Conservation (phyloP, 2,888 invertebrate genomes). For the Epinotia brunnichana region DNA sequence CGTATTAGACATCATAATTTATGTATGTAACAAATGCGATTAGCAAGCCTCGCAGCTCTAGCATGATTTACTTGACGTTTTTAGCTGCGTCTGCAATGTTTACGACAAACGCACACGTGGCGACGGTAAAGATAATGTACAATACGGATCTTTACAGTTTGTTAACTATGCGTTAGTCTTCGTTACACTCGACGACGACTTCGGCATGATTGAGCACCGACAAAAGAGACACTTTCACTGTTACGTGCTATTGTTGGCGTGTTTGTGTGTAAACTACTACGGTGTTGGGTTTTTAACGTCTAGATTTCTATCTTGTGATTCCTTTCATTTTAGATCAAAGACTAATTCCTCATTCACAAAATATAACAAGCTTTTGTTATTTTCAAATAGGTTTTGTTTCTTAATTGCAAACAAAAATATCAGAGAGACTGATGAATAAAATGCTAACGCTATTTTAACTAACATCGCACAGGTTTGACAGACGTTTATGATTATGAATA, state of each 20-base stretch:
- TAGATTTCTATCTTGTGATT: neutral
- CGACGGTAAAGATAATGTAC: conserved; percentile 43
- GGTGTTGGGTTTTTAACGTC: conserved; percentile 6
- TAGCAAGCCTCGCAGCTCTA: neutral
- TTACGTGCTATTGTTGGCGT: conserved; percentile 27
- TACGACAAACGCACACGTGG: conserved; percentile 57
- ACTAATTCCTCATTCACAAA: neutral
- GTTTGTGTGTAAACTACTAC: conserved; percentile 28
- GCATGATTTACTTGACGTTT: conserved; percentile 55
- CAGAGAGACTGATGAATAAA: neutral
- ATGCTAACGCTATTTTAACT: neutral
- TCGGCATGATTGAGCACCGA: conserved; percentile 7
- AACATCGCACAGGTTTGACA: neutral
- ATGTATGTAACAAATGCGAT: neutral
- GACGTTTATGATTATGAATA: neutral
- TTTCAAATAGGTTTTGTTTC: neutral
- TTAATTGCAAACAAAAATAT: neutral
- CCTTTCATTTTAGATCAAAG: neutral
- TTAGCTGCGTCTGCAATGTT: conserved; percentile 57
- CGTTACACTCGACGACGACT: conserved; percentile 11
- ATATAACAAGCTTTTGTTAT: neutral
- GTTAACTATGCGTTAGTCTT: neutral
- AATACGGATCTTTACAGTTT: conserved; percentile 21
- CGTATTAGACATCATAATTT: conserved; percentile 10
- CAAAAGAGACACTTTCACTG: conserved; percentile 30